A percentile compares a stretch with the other conserved stretches of the same genome.
Evolutionary conservation across 2,113 vertebrate genomes (phyloP).

Genomic region (Loxodonta africana): DNA sequence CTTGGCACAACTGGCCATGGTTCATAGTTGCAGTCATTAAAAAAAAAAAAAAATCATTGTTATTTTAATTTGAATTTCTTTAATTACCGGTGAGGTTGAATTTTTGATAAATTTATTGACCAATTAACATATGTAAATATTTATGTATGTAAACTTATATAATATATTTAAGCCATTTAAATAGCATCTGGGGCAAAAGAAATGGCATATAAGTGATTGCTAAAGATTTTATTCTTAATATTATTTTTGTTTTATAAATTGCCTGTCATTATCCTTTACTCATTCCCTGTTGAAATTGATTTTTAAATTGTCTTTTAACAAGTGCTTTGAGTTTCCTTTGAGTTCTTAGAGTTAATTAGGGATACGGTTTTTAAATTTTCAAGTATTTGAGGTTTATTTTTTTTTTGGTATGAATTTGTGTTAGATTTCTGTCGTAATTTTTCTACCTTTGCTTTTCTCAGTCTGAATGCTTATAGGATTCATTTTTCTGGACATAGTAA

Average conservation of each 20-base stretch:
- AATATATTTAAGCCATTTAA: slow-evolving; percentile 17
- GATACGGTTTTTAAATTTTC: background rate
- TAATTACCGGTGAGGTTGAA: background rate
- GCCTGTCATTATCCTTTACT: background rate
- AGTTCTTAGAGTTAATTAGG: background rate
- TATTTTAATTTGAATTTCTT: slow-evolving; percentile 40
- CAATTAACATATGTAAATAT: slow-evolving; percentile 18
- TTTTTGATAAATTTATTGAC: slow-evolving; percentile 1
- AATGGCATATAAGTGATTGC: background rate
- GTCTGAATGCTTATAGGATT: background rate
- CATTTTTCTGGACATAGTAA: background rate
- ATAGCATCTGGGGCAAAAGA: background rate
- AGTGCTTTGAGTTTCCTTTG: background rate
- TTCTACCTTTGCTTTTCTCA: background rate
- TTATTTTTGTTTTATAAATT: slow-evolving; percentile 27
- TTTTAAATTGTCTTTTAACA: slow-evolving; percentile 8
- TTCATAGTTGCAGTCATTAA: background rate
- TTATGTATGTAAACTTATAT: background rate
- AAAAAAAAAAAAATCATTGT: background rate
- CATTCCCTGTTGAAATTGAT: slow-evolving; percentile 1
- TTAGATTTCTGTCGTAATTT: background rate
- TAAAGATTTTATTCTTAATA: background rate
- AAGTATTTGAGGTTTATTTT: background rate
- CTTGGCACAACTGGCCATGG: background rate
- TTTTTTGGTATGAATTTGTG: background rate